These are phyloP conservation scores for Gallirallus australis DNA, from an alignment of 2,797 vertebrate species.

Conservation along the genomic window DNA sequence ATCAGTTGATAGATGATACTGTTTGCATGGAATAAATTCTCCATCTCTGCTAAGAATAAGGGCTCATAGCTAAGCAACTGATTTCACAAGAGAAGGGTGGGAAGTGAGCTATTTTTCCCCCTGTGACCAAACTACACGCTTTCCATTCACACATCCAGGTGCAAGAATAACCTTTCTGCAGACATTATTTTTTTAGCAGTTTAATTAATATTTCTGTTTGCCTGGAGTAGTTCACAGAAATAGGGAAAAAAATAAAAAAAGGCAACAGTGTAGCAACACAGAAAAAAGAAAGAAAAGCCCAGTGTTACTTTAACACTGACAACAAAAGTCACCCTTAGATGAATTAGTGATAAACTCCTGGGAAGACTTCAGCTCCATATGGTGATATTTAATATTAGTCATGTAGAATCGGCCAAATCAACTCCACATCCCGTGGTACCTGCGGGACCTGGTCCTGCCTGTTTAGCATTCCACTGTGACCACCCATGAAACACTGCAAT, in stretches of 20 bases:
- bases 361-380: conserved; percentile 10
- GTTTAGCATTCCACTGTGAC: conserved; percentile 28
- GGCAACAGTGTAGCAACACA: conserved; percentile 18
- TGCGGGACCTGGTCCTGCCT: not conserved
- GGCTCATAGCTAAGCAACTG: not conserved
- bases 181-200: conserved; percentile 59
- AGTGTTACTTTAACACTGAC: conserved; percentile 40
- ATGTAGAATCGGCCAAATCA: conserved; percentile 7
- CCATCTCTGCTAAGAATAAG: conserved; percentile 18
- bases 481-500: conserved; percentile 29
- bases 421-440: not conserved
- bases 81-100: conserved; percentile 28
- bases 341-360: conserved; percentile 64
- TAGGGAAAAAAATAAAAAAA: not conserved
- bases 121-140: not conserved
- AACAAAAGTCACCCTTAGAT: conserved; percentile 61
- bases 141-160: conserved; percentile 9
- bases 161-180: conserved; percentile 20
- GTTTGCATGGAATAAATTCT: conserved; percentile 28
- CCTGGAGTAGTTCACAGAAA: conserved; percentile 59
- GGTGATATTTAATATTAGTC: conserved; percentile 56
- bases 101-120: not conserved
- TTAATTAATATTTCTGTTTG: conserved; percentile 73
- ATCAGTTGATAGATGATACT: conserved; percentile 13
- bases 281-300: conserved; percentile 24